Base-by-base conservation (phyloP, 2,113 vertebrate species). In the Notothenia rossii region DNA sequence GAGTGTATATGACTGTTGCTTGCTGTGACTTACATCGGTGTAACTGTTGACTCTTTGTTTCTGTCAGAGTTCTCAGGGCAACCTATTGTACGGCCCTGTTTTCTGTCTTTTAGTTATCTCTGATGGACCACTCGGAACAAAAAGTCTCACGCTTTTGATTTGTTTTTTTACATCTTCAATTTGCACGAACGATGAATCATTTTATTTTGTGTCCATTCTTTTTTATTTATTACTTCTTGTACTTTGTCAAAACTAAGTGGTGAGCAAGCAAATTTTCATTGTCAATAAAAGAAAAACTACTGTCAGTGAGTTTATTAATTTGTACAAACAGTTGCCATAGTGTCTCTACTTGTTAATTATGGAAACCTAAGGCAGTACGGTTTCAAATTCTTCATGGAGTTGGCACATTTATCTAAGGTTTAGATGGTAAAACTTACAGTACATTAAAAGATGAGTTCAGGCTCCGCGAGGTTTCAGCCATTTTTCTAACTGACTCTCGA, bases 21-120 rank as follows among this genome's bases (percentile, higher is more conserved):
- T 96, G 94, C 95, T 96, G 96, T 98, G 96, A 96, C 94, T 97
- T 96, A 95, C 93, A 95, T 97, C 94, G 94, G 95, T 97, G 96
- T 95, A 95, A 94, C 94, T 93, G 96, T 97, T 95, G 91, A 96
- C 95, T 95, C 93, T 95, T 88, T 75, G 70, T 92, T 93, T 90
- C 66, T 20, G 89, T 93, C 81, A 12, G 82, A 85, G 88, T 93
- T 83, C 72, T 74, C 72, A 75, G 86, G 90, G 83, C 49, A 15
- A 75, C 61, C 83, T 67, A 40, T 51, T 45, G 83, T 84, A 69
- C 88, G 59, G 86, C 85, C 88, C 87, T 61, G 75, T 94, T 88
- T 89, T 86, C 95, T 97, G 96, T 97, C 96, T 96, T 96, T 96
- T 89, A 95, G 95, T 96, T 96, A 94, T 95, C 97, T 96, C 95